Percentiles rank a stretch among this genome's conserved stretches.
Conservation (phyloP, 2,888 invertebrate genomes). For the Stenodera caucasica region DNA sequence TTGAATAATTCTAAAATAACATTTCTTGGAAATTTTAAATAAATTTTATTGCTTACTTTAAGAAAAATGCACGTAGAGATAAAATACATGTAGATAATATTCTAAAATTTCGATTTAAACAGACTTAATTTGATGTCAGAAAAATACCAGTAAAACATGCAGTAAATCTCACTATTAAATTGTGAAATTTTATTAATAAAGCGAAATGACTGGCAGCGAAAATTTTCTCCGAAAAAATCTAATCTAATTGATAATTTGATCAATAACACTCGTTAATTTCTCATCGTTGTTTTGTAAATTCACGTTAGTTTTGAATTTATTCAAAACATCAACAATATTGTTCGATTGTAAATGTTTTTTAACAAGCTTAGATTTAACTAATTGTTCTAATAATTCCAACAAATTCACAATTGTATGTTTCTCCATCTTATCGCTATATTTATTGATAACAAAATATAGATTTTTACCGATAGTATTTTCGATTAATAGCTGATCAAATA, state of each 20-base stretch:
- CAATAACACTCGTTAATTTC: constrained; percentile 25
- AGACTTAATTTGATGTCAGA: no score
- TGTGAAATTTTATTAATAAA: no score
- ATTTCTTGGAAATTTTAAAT: no score
- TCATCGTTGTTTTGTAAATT: constrained; percentile 30
- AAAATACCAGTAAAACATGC: no score
- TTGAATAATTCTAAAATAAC: no score
- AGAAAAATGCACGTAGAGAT: background rate
- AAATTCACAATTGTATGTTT: constrained; percentile 48
- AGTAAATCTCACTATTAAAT: no score
- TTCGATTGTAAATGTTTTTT: constrained; percentile 41
- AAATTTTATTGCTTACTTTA: background rate
- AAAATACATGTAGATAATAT: background rate
- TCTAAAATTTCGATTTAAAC: background rate
- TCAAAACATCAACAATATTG: constrained; percentile 36
- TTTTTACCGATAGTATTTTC: constrained; percentile 49
- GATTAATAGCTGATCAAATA: constrained; percentile 36
- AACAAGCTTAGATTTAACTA: constrained; percentile 38
- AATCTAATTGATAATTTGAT: constrained; percentile 13
- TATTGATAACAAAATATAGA: constrained; percentile 46
- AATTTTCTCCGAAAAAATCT: no score
- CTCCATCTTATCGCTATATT: constrained; percentile 51
- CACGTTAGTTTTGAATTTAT: constrained; percentile 35
- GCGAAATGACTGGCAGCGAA: no score
- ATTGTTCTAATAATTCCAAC: constrained; percentile 45